Evolutionary conservation across 1,140 invertebrate genomes (phyloP).

Genomic region (Philotrypesis tridentata): DNA sequence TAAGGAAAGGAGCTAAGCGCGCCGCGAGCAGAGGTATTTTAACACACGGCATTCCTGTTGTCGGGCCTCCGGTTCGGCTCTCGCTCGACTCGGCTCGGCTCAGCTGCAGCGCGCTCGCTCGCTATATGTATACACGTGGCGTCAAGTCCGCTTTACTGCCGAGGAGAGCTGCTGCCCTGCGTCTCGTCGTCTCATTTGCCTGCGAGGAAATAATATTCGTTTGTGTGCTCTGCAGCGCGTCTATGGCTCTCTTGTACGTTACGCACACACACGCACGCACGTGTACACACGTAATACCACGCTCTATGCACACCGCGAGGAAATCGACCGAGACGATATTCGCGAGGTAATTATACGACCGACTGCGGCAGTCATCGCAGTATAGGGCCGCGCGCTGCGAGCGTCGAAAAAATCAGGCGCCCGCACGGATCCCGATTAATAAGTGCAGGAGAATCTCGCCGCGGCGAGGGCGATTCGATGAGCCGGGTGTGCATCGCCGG

Average conservation of each 20-base stretch:
- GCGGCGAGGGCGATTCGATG: constrained; percentile 49
- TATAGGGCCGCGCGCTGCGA: too few relatives aligned
- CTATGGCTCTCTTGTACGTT: too few relatives aligned
- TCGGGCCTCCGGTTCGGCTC: constrained; percentile 63
- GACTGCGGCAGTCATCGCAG: too few relatives aligned
- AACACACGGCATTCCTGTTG: constrained; percentile 72
- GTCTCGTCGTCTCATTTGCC: neutral
- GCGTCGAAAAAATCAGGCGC: neutral
- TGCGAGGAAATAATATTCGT: constrained; percentile 20
- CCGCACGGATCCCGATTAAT: neutral
- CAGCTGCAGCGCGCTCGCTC: constrained; percentile 68
- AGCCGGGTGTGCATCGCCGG: neutral
- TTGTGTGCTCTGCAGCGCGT: too few relatives aligned
- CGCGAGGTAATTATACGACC: too few relatives aligned
- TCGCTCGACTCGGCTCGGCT: too few relatives aligned
- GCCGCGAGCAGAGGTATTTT: constrained; percentile 67
- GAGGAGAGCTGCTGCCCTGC: neutral
- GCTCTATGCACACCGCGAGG: too few relatives aligned
- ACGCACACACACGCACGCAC: too few relatives aligned
- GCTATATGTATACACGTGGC: too few relatives aligned
- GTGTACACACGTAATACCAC: too few relatives aligned
- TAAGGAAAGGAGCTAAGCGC: constrained; percentile 31
- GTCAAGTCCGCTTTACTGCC: constrained; percentile 60
- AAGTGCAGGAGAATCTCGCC: too few relatives aligned
- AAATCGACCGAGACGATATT: too few relatives aligned